These are phyloP conservation scores for Sinelater perroti DNA, from an alignment of 2,888 invertebrate species.

Conservation along the genomic window DNA sequence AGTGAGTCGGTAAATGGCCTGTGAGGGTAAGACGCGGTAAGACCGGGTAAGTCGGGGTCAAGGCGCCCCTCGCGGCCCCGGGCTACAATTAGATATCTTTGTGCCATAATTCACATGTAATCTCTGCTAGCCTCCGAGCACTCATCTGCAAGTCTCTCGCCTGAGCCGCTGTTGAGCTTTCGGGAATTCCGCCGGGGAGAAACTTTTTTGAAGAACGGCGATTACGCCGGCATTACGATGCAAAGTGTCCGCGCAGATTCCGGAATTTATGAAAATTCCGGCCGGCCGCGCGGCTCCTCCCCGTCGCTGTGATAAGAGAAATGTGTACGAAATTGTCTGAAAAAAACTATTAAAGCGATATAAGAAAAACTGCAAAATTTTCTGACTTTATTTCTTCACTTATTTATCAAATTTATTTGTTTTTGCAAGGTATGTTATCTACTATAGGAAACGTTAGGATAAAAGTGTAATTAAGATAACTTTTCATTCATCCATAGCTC, in stretches of 20 bases:
- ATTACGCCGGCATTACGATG: conserved; percentile 20
- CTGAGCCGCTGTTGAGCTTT: conserved; percentile 35
- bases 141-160: conserved; percentile 56
- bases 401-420: too few species aligned
- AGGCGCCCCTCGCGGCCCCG: conserved; percentile 54
- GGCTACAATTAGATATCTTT: conserved; percentile 66
- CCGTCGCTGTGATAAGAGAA: too few species aligned
- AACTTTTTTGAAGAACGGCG: conserved; percentile 29
- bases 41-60: conserved; percentile 50
- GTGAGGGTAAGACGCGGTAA: conserved; percentile 56
- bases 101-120: conserved; percentile 70
- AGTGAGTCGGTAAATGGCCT: conserved; percentile 60
- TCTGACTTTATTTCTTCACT: too few species aligned
- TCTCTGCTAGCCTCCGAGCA: conserved; percentile 62
- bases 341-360: too few species aligned
- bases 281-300: neutral
- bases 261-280: conserved; percentile 15
- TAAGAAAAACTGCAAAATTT: too few species aligned
- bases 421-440: too few species aligned
- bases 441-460: too few species aligned
- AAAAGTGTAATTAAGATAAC: too few species aligned
- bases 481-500: too few species aligned
- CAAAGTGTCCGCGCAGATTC: conserved; percentile 4
- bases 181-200: conserved; percentile 30
- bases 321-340: too few species aligned